Percentiles rank a stretch among this genome's conserved stretches.
Evolutionary conservation across 2,797 vertebrate species (phyloP).

Genomic region (Coccyzus lansbergi): DNA sequence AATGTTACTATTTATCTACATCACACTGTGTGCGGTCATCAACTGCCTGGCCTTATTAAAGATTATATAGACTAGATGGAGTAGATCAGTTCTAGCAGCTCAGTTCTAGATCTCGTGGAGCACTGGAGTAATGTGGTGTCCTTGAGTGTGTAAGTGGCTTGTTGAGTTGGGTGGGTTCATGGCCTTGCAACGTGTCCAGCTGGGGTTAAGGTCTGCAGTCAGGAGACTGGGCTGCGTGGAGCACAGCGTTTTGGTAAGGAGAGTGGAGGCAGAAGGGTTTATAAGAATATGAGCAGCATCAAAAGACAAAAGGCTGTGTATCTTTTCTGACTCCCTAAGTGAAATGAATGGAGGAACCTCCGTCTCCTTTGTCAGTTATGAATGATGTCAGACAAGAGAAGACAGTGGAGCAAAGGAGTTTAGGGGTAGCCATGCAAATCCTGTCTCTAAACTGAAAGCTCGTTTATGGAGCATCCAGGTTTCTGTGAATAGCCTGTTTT

Average conservation of each 20-base stretch:
- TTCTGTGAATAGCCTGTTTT: neutral
- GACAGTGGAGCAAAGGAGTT: neutral
- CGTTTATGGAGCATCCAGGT: accelerated
- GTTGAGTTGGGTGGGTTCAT: neutral
- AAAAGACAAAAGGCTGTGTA: accelerated
- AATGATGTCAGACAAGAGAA: neutral
- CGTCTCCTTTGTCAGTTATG: accelerated
- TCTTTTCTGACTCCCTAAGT: accelerated
- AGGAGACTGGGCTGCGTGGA: neutral
- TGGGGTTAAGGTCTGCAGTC: neutral
- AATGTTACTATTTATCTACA: neutral
- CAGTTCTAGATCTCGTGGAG: neutral
- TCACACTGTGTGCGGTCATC: neutral
- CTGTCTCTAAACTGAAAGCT: neutral
- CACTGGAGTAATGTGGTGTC: neutral
- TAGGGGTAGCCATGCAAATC: neutral
- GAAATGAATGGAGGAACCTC: neutral
- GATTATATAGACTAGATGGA: neutral
- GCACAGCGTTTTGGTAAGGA: neutral
- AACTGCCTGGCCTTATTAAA: neutral
- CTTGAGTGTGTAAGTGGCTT: neutral
- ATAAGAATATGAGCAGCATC: neutral
- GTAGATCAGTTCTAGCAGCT: neutral
- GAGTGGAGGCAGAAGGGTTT: too few species aligned
- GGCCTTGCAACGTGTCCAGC: neutral